Evolutionary conservation across 1,140 invertebrate species (phyloP).

Genomic region (Theocolax elegans): DNA sequence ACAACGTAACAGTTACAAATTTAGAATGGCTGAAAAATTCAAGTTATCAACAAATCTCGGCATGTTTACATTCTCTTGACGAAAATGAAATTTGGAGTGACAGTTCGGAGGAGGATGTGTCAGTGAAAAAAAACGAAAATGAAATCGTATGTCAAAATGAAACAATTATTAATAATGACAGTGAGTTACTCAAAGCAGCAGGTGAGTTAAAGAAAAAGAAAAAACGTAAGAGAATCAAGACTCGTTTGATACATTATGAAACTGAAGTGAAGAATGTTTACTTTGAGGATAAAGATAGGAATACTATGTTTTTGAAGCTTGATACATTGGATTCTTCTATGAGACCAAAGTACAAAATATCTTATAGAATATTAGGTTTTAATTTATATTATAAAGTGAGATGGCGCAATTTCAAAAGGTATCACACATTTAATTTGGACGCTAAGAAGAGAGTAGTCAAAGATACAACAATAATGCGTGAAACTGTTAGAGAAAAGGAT

Average conservation of each 20-base stretch:
- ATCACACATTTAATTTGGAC: slow-evolving; percentile 55
- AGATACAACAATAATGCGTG: slow-evolving; percentile 49
- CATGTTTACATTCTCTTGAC: not conserved
- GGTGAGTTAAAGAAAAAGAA: slow-evolving; percentile 47
- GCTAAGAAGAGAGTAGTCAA: slow-evolving; percentile 44
- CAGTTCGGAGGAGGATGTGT: slow-evolving; percentile 39
- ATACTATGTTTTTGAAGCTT: slow-evolving; percentile 62
- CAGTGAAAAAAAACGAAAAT: not conserved
- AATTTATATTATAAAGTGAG: slow-evolving; percentile 44
- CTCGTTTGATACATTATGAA: slow-evolving; percentile 39
- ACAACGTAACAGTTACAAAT: slow-evolving; percentile 8
- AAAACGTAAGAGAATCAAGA: slow-evolving; percentile 45
- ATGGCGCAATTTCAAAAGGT: slow-evolving; percentile 55
- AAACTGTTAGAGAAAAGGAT: slow-evolving; percentile 37
- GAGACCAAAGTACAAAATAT: slow-evolving; percentile 63
- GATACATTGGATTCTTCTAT: slow-evolving; percentile 63
- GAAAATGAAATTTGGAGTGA: slow-evolving; percentile 12
- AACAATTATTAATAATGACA: no score
- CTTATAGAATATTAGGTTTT: slow-evolving; percentile 52
- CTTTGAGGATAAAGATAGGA: slow-evolving; percentile 67
- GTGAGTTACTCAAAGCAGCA: no score
- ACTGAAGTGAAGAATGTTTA: slow-evolving; percentile 63
- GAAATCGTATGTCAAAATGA: slow-evolving; percentile 11
- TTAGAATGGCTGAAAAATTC: slow-evolving; percentile 21
- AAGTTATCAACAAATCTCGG: slow-evolving; percentile 19